A percentile compares a stretch with the other conserved stretches of the same genome.
Conservation (phyloP, 2,888 invertebrate species). For the Epistrophe eligans region DNA sequence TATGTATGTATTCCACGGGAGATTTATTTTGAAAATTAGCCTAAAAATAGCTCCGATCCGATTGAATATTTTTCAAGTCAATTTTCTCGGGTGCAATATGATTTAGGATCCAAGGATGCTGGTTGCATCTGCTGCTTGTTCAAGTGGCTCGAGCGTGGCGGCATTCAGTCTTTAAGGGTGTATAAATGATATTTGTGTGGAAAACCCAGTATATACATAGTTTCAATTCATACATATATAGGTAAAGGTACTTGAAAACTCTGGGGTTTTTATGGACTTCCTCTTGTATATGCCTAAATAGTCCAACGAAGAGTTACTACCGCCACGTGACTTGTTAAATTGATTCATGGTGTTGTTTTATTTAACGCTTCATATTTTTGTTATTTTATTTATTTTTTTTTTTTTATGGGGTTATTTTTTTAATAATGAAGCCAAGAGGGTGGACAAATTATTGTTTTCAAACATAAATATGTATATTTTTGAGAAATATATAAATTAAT, state of each 20-base stretch:
- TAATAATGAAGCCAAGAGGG: constrained; percentile 9
- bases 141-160: constrained; percentile 60
- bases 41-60: constrained; percentile 55
- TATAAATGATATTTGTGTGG: not conserved
- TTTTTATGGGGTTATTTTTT: constrained; percentile 29
- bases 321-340: constrained; percentile 67
- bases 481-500: not conserved
- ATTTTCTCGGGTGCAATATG: constrained; percentile 71
- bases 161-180: constrained; percentile 50
- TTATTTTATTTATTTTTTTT: not conserved
- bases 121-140: constrained; percentile 69
- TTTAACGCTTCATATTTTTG: constrained; percentile 57
- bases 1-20: constrained; percentile 51
- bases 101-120: constrained; percentile 71
- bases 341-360: constrained; percentile 70
- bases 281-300: constrained; percentile 13
- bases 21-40: constrained; percentile 66
- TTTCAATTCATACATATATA: constrained; percentile 16
- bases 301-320: constrained; percentile 51
- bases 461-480: not conserved
- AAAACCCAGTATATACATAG: constrained; percentile 4
- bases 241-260: constrained; percentile 36
- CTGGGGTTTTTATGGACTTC: constrained; percentile 58
- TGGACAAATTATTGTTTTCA: constrained; percentile 28
- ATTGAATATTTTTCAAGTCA: constrained; percentile 51